phyloP scores from a whole-genome alignment of 1,140 invertebrate genomes.

The Dreissena rostriformis region DNA sequence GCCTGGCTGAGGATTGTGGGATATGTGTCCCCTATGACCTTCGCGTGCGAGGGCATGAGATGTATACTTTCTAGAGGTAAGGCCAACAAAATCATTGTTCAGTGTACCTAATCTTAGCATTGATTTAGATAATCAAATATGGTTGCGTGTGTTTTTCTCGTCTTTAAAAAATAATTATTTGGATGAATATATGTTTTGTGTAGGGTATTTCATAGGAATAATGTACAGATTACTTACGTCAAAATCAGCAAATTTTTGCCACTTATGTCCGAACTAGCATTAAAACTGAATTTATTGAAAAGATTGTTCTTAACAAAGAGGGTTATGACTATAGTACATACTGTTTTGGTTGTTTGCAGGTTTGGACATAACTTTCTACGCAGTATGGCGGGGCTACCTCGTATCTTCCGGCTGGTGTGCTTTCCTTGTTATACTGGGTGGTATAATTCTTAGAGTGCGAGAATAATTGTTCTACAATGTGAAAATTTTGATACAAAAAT shows the following conservation, averaged over 20 bases:
- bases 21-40: constrained; percentile 92
- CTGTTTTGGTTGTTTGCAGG: constrained; percentile 18
- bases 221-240: background rate
- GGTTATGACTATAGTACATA: no score
- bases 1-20: constrained; percentile 90
- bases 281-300: background rate
- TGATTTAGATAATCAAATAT: no score
- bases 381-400: constrained; percentile 47
- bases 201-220: background rate
- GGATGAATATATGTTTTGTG: background rate
- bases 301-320: background rate
- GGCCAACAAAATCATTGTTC: background rate
- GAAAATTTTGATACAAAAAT: no score
- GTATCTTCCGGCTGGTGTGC: constrained; percentile 46
- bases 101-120: no score
- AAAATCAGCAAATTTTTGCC: background rate
- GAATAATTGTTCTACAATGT: constrained; percentile 37
- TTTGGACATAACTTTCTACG: constrained; percentile 38
- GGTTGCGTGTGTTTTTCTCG: no score
- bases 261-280: background rate
- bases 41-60: constrained; percentile 94
- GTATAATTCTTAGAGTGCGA: constrained; percentile 41
- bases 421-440: constrained; percentile 34
- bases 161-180: background rate
- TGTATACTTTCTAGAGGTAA: constrained; percentile 92